A percentile compares a stretch with the other conserved stretches of the same genome.
Conservation (phyloP, 2,888 invertebrate genomes). For the Cylindroiulus punctatus region DNA sequence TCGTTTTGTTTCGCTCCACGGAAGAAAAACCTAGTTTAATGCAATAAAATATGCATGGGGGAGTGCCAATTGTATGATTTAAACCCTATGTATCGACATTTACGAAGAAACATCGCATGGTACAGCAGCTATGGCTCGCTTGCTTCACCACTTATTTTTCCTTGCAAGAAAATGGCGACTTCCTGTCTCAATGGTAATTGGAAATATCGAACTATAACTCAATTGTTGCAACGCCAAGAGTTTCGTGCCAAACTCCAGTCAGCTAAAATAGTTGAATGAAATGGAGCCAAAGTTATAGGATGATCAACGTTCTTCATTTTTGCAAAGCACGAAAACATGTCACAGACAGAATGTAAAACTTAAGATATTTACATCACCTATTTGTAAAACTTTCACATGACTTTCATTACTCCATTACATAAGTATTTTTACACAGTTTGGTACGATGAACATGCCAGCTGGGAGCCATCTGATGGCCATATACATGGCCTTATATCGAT, state of each 20-base stretch:
- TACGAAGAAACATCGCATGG: neutral
- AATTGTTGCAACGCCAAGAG: neutral
- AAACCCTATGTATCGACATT: neutral
- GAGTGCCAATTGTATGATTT: constrained; percentile 42
- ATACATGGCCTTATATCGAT: too few relatives aligned
- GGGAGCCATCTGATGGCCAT: too few relatives aligned
- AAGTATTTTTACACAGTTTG: too few relatives aligned
- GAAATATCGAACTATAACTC: constrained; percentile 11
- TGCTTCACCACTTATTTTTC: neutral
- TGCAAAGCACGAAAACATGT: too few relatives aligned
- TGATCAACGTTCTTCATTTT: too few relatives aligned
- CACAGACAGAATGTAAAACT: too few relatives aligned
- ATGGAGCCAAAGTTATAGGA: neutral
- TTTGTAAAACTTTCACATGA: too few relatives aligned
- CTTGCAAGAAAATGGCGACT: neutral
- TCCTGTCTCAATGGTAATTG: constrained; percentile 38
- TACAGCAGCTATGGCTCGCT: neutral
- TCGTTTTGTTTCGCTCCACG: constrained; percentile 36
- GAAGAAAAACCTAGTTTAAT: constrained; percentile 35
- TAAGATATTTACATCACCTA: too few relatives aligned
- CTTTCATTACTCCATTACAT: too few relatives aligned
- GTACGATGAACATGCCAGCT: too few relatives aligned
- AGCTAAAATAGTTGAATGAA: neutral
- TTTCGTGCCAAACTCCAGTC: neutral
- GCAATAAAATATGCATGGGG: constrained; percentile 42